A percentile compares a stretch with the other conserved stretches of the same genome.
phyloP scores from a whole-genome alignment of 2,113 vertebrate species.

The Phrynocephalus versicolor region DNA sequence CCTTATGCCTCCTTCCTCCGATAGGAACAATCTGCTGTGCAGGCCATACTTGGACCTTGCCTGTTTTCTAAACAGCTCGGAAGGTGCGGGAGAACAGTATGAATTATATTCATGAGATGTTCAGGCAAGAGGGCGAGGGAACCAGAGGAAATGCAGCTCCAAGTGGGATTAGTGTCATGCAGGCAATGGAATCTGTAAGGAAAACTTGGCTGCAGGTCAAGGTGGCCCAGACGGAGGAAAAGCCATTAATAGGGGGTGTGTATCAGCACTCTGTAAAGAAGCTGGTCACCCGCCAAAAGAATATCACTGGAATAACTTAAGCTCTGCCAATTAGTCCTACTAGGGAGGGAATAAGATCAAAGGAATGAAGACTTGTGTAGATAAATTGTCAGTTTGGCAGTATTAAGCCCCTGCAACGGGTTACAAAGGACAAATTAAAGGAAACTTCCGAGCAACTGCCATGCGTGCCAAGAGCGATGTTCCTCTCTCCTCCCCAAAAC shows the following conservation, averaged over 20 bases:
- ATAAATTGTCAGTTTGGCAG: slow-evolving; percentile 14
- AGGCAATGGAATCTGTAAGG: not conserved
- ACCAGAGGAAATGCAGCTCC: not conserved
- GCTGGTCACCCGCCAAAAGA: slow-evolving; percentile 9
- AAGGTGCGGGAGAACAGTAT: not conserved
- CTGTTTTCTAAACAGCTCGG: too few relatives aligned
- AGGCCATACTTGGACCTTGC: too few relatives aligned
- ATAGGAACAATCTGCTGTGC: too few relatives aligned
- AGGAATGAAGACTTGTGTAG: not conserved
- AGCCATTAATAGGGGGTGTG: not conserved
- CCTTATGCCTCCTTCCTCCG: too few relatives aligned
- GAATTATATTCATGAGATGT: not conserved
- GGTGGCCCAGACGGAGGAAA: not conserved
- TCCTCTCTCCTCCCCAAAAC: not conserved
- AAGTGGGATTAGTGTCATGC: not conserved
- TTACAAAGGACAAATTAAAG: slow-evolving; percentile 19
- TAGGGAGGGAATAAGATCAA: slow-evolving; percentile 13
- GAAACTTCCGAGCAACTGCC: not conserved
- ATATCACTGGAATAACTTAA: not conserved
- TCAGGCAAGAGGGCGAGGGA: not conserved
- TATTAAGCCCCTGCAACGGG: slow-evolving; percentile 6
- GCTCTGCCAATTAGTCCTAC: slow-evolving; percentile 9
- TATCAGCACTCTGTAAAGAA: not conserved
- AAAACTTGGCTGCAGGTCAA: not conserved
- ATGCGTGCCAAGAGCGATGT: not conserved